Conservation (phyloP, 2,888 invertebrate species). For the Sipunculus nudus region DNA sequence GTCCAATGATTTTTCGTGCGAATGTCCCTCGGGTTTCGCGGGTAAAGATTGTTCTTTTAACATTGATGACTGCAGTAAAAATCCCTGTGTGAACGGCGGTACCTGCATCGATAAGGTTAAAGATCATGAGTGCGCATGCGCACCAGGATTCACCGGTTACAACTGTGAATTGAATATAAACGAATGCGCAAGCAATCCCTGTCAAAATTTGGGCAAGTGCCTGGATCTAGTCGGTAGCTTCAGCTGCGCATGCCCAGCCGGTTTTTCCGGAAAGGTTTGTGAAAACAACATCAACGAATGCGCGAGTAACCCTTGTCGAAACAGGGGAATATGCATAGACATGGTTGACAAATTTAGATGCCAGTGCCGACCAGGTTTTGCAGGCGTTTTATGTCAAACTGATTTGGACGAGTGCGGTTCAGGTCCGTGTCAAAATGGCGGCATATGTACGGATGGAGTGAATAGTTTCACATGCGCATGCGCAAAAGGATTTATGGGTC, state of each 20-base stretch:
- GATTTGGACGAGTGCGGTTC: too few relatives aligned
- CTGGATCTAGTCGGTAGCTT: conserved; percentile 15
- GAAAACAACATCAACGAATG: too few relatives aligned
- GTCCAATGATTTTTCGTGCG: not conserved
- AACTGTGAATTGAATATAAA: conserved; percentile 14
- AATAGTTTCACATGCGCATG: conserved; percentile 68
- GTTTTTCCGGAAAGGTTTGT: conserved; percentile 18
- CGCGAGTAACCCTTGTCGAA: too few relatives aligned
- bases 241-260: conserved; percentile 22
- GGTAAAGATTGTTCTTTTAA: not conserved
- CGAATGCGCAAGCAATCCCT: conserved; percentile 23
- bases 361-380: too few relatives aligned
- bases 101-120: conserved; percentile 11
- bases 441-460: conserved; percentile 5
- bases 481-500: conserved; percentile 76
- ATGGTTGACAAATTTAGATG: too few relatives aligned
- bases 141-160: conserved; percentile 5
- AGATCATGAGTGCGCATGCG: conserved; percentile 1
- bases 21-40: not conserved
- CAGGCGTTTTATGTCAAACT: too few relatives aligned
- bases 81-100: not conserved
- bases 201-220: conserved; percentile 19
- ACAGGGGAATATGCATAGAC: too few relatives aligned
- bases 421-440: not conserved
- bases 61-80: not conserved